Conservation (phyloP, 2,113 vertebrate species). For the Opisthocomus hoazin region DNA sequence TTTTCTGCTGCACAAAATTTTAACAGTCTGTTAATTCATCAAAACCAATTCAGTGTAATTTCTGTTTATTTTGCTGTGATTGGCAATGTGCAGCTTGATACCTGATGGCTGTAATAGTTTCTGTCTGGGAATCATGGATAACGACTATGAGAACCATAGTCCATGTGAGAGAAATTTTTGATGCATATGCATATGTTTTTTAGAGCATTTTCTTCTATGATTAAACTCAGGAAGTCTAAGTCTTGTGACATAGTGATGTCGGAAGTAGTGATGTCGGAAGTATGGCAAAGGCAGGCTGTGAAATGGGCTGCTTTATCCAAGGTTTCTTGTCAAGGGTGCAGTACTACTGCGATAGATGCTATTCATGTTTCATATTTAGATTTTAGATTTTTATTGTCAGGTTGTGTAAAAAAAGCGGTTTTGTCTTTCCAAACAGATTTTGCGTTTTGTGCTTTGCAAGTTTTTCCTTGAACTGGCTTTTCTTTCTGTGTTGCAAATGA, state of each 20-base stretch:
- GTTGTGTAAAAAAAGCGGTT: neutral
- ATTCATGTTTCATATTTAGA: neutral
- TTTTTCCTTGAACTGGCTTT: neutral
- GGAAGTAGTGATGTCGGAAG: neutral
- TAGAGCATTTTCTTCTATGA: neutral
- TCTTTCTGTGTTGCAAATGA: neutral
- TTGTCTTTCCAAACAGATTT: neutral
- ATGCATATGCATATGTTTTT: neutral
- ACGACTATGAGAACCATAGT: neutral
- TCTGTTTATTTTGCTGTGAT: neutral
- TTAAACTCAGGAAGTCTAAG: neutral
- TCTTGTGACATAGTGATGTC: neutral
- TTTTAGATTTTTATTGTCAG: neutral
- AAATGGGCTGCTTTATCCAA: neutral
- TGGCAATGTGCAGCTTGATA: neutral
- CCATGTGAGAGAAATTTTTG: neutral
- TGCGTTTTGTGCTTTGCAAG: neutral
- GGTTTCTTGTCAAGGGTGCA: neutral
- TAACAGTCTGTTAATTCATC: neutral
- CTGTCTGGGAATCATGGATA: neutral
- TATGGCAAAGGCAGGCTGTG: neutral
- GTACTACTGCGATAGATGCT: neutral
- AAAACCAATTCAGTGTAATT: neutral
- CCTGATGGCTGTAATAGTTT: neutral
- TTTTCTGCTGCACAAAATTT: neutral